These are phyloP conservation scores for Sinelater perroti DNA, from an alignment of 2,888 invertebrate genomes.

Conservation along the genomic window DNA sequence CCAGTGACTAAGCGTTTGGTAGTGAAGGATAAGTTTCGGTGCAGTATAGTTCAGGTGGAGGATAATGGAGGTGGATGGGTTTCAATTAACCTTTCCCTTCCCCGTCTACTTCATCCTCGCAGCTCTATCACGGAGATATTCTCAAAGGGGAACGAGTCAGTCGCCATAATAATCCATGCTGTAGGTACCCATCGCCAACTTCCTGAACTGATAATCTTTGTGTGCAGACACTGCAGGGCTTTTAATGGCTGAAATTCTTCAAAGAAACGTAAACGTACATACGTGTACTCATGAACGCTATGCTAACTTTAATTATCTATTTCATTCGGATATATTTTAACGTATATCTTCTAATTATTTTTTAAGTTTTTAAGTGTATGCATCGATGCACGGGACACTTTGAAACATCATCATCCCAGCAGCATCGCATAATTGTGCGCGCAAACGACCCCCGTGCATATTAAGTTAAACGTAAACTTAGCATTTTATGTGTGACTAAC, in stretches of 20 bases:
- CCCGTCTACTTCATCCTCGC: slow-evolving; percentile 38
- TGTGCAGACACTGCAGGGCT: slow-evolving; percentile 9
- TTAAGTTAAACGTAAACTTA: slow-evolving; percentile 37
- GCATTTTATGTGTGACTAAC: slow-evolving; percentile 43
- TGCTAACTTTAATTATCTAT: no score
- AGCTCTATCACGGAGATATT: slow-evolving; percentile 46
- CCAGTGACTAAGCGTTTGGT: slow-evolving; percentile 19
- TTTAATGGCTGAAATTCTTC: no score
- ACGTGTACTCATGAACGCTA: no score
- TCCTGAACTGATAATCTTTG: slow-evolving; percentile 32
- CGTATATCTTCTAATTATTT: no score
- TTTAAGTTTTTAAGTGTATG: no score
- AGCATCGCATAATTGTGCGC: slow-evolving; percentile 24
- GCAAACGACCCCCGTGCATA: slow-evolving; percentile 26
- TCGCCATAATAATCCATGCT: slow-evolving; percentile 43
- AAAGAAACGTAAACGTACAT: no score
- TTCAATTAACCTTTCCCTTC: slow-evolving; percentile 58
- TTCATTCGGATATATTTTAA: no score
- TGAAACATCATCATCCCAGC: no score
- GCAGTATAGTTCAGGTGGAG: slow-evolving; percentile 55
- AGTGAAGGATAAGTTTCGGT: slow-evolving; percentile 45
- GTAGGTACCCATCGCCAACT: slow-evolving; percentile 26
- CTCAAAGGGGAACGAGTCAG: slow-evolving; percentile 52
- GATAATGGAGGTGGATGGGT: slow-evolving; percentile 59
- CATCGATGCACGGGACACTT: no score